Conservation (phyloP, 53 echinoderm and acorn worm genomes). For the Paracentrotus lividus region DNA sequence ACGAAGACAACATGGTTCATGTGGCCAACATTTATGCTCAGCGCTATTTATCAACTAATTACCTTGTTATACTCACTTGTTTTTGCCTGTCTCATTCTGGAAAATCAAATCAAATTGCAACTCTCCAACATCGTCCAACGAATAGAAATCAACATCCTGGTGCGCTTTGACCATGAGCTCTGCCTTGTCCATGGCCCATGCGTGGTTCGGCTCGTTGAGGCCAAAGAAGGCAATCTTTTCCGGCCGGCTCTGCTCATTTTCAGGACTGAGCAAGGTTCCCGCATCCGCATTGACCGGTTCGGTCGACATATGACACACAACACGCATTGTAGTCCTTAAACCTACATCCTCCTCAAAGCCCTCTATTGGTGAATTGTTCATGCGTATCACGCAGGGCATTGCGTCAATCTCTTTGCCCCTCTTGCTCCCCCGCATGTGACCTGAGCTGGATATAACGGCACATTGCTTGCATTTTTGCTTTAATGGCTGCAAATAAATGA, state of each 20-base stretch:
- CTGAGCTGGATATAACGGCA: conserved; percentile 89
- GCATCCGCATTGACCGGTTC: conserved; percentile 74
- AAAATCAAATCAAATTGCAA: conserved; percentile 87
- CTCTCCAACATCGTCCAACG: conserved; percentile 85
- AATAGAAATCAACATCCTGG: conserved; percentile 83
- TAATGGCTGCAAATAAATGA: conserved; percentile 64
- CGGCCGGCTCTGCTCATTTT: conserved; percentile 53
- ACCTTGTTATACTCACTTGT: conserved; percentile 76
- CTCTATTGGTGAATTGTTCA: conserved; percentile 87
- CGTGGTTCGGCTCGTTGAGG: conserved; percentile 81
- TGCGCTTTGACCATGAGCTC: conserved; percentile 75
- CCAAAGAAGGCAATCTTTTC: conserved; percentile 88
- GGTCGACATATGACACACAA: conserved; percentile 90
- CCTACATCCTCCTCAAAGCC: conserved; percentile 91
- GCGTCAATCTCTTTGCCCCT: conserved; percentile 85
- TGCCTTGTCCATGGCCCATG: conserved; percentile 80
- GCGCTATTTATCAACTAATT: too few species aligned
- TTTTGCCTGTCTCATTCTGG: conserved; percentile 95
- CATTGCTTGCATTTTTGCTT: conserved; percentile 85
- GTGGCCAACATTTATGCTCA: too few species aligned
- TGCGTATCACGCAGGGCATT: conserved; percentile 89
- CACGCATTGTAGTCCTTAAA: conserved; percentile 85
- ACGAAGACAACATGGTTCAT: too few species aligned
- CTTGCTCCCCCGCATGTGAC: conserved; percentile 80
- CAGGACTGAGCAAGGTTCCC: conserved; percentile 70